Evolutionary conservation across 2,888 invertebrate species (phyloP), one percentile per base, ranked within the genome.

Genomic region (Bedellia somnulentella): DNA sequence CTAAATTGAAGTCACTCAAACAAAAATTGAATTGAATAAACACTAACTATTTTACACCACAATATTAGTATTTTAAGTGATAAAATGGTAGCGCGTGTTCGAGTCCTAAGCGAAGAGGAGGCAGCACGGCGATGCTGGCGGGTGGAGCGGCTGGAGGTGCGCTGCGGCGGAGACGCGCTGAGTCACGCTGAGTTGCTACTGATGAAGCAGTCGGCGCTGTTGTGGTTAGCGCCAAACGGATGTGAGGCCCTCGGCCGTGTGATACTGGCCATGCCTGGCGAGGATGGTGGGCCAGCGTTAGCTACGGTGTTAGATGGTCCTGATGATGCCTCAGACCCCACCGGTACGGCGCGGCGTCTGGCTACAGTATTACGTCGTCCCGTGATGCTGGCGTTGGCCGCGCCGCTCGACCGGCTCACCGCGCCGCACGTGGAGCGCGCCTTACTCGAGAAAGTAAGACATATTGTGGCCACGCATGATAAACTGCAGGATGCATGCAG

Each of bases 121-220:
- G n/a, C n/a, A n/a, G n/a, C n/a, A n/a, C n/a, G 28, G 12, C 12
- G 21, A 2, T 9, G 28, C 12, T 73, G 71, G 71, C 42, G 41
- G 11, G 42, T 60, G 12, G 59, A 52, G 30, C 41, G 57, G 31
- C 66, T 66, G 35, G 56, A 59, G 38, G 53, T 67, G 37, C 51
- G 56, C 48, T 57, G 61, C 27, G 47, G 46, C 30, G 55, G 44
- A 16, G 50, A 45, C 27, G 52, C 48, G 14, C 37, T n/a, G n/a
- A n/a, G n/a, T n/a, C n/a, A n/a, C n/a, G n/a, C n/a, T n/a, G n/a
- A n/a, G n/a, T n/a, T n/a, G n/a, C n/a, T 68, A 34, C 52, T 52
- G 13, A 52, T 57, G 46, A 37, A 45, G 22, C 57, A 50, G 22
- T 59, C 58, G 17, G 37, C 62, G 35, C 48, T 67, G 34, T 36